phyloP scores from a whole-genome alignment of 1,140 invertebrate genomes.

The Drosophila arawakana region DNA sequence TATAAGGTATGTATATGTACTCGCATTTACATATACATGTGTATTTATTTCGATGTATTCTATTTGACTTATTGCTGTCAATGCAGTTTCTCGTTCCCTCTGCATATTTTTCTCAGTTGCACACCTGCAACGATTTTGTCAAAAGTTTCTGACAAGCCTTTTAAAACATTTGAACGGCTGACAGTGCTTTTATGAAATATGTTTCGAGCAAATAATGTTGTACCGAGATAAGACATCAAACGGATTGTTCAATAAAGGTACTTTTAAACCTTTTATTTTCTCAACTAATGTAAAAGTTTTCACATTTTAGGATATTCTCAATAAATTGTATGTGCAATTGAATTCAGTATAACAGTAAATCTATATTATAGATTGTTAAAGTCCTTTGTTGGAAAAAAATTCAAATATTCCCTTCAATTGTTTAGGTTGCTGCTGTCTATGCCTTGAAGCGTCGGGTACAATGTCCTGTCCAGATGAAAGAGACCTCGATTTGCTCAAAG shows the following conservation, averaged over 20 bases:
- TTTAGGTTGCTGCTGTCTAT: constrained; percentile 57
- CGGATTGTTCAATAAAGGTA: constrained; percentile 20
- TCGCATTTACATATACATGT: constrained; percentile 6
- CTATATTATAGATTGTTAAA: constrained; percentile 1
- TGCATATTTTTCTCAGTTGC: constrained; percentile 17
- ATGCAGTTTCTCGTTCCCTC: constrained; percentile 42
- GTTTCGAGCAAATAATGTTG: constrained; percentile 33
- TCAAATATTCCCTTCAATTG: constrained; percentile 38
- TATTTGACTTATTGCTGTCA: constrained; percentile 54
- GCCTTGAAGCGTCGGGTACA: constrained; percentile 53
- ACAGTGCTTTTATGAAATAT: constrained; percentile 53
- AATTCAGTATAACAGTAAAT: background rate
- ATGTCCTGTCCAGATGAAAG: constrained; percentile 66
- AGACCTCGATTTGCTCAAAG: constrained; percentile 64
- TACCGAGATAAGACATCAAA: constrained; percentile 44
- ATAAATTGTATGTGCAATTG: no score
- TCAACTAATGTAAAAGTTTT: no score
- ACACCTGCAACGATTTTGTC: constrained; percentile 40
- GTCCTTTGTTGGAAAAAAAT: background rate
- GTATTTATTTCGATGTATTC: constrained; percentile 5
- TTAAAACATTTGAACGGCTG: constrained; percentile 65
- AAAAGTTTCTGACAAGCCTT: constrained; percentile 75
- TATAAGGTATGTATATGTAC: constrained; percentile 2
- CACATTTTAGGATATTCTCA: no score
- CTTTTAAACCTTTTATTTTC: background rate